Evolutionary conservation across 2,888 invertebrate species (phyloP).

Genomic region (Xestia ashworthii): DNA sequence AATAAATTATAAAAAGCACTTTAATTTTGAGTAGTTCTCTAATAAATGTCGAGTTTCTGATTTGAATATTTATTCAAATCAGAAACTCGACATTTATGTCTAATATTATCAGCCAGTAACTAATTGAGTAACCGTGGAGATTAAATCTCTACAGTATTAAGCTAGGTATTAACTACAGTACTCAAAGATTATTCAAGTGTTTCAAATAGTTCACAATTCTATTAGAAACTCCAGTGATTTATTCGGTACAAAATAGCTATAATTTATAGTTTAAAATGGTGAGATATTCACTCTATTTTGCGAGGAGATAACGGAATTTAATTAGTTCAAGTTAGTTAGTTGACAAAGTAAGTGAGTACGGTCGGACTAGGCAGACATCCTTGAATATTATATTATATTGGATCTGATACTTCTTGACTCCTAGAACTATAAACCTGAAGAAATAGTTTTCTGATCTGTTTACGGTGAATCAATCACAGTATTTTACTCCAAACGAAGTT

Average conservation of each 20-base stretch:
- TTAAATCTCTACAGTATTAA: background rate
- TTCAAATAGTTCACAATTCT: constrained; percentile 47
- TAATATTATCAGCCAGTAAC: background rate
- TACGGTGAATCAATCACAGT: background rate
- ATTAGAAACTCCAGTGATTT: constrained; percentile 58
- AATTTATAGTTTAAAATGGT: constrained; percentile 32
- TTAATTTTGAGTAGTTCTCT: background rate
- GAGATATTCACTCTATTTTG: constrained; percentile 1
- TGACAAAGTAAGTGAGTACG: constrained; percentile 15
- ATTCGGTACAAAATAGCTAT: constrained; percentile 27
- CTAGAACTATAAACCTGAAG: background rate
- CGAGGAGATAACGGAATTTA: constrained; percentile 27
- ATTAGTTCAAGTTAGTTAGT: constrained; percentile 41
- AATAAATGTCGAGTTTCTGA: no score
- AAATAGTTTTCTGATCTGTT: no score
- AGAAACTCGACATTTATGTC: background rate
- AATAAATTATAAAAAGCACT: background rate
- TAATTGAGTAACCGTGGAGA: background rate
- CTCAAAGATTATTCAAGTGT: constrained; percentile 3
- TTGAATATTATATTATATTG: background rate
- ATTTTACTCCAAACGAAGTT: background rate
- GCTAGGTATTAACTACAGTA: constrained; percentile 4
- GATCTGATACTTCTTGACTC: background rate
- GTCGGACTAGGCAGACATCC: background rate
- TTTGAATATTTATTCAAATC: no score